Evolutionary conservation across 2,888 invertebrate species (phyloP).

Genomic region (Adelphocoris suturalis): DNA sequence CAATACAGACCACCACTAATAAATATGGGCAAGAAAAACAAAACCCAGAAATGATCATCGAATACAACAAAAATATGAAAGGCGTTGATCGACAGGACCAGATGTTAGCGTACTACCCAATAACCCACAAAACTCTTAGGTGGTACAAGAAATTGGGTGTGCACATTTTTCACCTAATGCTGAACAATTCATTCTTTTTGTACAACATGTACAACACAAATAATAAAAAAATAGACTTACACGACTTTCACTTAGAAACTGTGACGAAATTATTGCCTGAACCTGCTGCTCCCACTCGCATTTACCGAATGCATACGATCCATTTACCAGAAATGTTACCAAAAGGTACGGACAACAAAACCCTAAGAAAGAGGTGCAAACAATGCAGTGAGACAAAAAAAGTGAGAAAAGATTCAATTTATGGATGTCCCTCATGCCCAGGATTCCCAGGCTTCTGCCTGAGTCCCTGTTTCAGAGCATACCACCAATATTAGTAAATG

Average conservation of each 20-base stretch:
- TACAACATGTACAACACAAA: too few species aligned
- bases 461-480: not conserved
- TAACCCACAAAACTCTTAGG: not conserved
- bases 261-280: not conserved
- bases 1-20: not conserved
- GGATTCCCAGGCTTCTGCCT: slow-evolving; percentile 38
- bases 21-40: not conserved
- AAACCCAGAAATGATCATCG: slow-evolving; percentile 54
- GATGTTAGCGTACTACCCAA: slow-evolving; percentile 70
- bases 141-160: slow-evolving; percentile 37
- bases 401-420: not conserved
- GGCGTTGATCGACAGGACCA: slow-evolving; percentile 70
- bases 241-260: slow-evolving; percentile 34
- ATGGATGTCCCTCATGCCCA: slow-evolving; percentile 32
- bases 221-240: not conserved
- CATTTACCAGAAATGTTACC: not conserved
- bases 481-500: too few species aligned
- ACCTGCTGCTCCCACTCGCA: not conserved
- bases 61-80: slow-evolving; percentile 63
- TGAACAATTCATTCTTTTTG: not conserved
- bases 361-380: not conserved
- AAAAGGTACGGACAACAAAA: not conserved
- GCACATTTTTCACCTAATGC: not conserved
- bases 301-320: too few species aligned
- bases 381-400: not conserved